Evolutionary conservation across 2,797 vertebrate species (phyloP), one percentile per base, ranked within the genome.

Genomic region (Eulemur rubriventer): DNA sequence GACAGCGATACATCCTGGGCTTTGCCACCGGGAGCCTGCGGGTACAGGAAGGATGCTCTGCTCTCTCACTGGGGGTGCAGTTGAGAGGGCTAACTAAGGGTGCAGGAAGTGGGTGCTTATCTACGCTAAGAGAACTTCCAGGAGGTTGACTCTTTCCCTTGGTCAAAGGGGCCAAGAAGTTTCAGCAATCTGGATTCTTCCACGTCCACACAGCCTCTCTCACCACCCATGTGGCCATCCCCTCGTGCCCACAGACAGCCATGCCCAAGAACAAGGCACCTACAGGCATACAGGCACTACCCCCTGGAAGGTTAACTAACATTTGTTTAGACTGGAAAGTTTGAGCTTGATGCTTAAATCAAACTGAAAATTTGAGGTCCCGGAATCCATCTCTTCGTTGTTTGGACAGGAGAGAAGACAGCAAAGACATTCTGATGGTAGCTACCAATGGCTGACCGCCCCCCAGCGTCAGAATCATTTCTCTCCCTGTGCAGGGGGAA

Each of bases 291-390:
- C 13, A 43, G 79, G 41, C 30, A 1, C 26, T 8, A n/a, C 57
- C 1, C 43, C 20, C 4, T 0, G 8, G 41, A 57, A 57, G 22
- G 2, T 16, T 30, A 41, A 22, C 26, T 26, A 35, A 10, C 30
- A 10, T 41, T 38, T 28, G 17, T 63, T 81, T 67, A 18, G 13
- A 63, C 35, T 65, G 57, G 63, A 0, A 92, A 94, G 43, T 57
- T 20, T 41, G 91, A 94, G 33, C 55, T 78, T 69, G 65, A 46
- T 14, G 33, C 50, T 72, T 85, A 73, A 52, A 52, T 59, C 82
- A 75, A 75, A 46, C 38, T 75, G 59, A 86, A 85, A 70, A 63
- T 16, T 1, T 7, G 48, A 83, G 33, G 61, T 55, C 41, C 20
- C 26, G 2, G n/a, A 22, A 59, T 63, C 46, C n/a, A 9, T 67